phyloP scores from a whole-genome alignment of 1,140 invertebrate genomes.

The Neodiprion fabricii region DNA sequence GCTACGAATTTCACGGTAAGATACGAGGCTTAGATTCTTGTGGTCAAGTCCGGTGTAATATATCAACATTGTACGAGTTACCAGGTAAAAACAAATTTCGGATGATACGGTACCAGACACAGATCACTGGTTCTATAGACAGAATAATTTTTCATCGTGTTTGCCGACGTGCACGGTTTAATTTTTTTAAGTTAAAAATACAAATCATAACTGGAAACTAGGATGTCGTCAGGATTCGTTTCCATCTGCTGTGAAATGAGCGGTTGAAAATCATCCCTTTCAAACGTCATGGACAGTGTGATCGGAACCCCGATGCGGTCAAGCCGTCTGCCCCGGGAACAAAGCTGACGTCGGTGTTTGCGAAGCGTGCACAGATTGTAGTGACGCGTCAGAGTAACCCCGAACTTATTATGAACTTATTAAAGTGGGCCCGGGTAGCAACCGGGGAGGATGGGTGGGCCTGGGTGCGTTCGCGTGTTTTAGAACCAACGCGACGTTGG shows the following conservation, averaged over 20 bases:
- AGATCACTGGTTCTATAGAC: no score
- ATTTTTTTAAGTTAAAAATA: background rate
- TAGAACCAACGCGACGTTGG: background rate
- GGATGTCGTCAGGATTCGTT: no score
- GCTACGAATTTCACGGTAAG: no score
- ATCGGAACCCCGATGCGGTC: background rate
- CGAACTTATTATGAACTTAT: conserved; percentile 31
- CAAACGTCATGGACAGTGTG: no score
- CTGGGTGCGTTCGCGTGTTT: background rate
- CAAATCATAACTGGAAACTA: background rate
- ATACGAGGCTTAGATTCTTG: no score
- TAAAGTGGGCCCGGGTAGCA: conserved; percentile 15
- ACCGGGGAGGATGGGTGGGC: background rate
- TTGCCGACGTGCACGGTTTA: background rate
- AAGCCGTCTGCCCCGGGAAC: background rate
- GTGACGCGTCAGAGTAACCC: background rate
- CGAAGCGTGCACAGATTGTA: background rate
- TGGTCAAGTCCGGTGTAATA: no score
- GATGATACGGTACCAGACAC: no score
- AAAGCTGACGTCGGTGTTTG: background rate
- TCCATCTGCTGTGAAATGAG: no score
- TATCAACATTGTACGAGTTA: no score
- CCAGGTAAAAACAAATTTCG: no score
- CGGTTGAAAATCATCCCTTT: no score
- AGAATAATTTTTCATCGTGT: background rate